Conservation (phyloP, 2,797 vertebrate genomes). For the Pantherophis alleghaniensis region DNA sequence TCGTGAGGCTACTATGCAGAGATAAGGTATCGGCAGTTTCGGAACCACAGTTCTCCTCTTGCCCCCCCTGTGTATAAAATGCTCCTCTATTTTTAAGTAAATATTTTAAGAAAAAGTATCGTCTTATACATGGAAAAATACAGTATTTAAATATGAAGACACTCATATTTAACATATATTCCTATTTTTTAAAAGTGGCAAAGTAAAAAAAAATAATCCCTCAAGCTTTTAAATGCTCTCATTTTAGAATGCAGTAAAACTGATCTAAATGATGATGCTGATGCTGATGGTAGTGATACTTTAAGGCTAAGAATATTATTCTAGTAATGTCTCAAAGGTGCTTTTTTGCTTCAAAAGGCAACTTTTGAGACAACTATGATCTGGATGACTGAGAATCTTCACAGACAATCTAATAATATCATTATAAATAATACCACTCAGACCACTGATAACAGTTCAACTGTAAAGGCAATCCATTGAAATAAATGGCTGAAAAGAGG, state of each 20-base stretch:
- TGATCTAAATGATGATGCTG: not conserved
- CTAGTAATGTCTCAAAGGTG: not conserved
- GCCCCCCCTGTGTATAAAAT: no score
- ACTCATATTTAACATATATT: conserved; percentile 30
- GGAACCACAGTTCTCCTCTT: no score
- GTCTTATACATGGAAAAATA: no score
- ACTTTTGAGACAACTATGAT: not conserved
- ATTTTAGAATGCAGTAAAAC: not conserved
- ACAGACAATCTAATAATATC: not conserved
- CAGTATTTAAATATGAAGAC: not conserved
- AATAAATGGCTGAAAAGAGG: conserved; percentile 39
- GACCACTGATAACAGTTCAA: conserved; percentile 21
- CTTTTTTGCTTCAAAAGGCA: conserved; percentile 7
- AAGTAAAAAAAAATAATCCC: not conserved
- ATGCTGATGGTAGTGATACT: not conserved
- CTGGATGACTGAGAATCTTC: not conserved
- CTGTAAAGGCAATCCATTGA: conserved; percentile 1
- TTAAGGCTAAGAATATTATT: not conserved
- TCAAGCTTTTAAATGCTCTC: not conserved
- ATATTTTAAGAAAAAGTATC: no score
- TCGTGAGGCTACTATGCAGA: no score
- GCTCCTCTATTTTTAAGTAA: no score
- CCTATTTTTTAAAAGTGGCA: not conserved
- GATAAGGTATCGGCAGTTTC: no score
- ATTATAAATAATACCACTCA: not conserved